Evolutionary conservation across 1,140 invertebrate genomes (phyloP).

Genomic region (Drosophila pseudoobscura): DNA sequence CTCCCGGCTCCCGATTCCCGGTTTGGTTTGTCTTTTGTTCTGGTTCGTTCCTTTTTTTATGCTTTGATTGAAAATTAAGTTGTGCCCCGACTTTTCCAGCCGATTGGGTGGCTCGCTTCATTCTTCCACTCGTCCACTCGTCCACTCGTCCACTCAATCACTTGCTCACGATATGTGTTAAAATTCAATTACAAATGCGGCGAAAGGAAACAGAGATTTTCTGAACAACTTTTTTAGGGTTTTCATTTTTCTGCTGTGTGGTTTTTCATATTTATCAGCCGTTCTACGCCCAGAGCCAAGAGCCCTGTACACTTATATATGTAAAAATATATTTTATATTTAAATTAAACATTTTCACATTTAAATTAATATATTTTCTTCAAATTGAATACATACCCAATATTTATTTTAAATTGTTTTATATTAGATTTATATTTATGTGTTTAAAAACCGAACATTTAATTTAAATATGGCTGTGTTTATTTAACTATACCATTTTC

Average conservation of each 20-base stretch:
- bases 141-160: conserved; percentile 11
- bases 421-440: too few relatives aligned
- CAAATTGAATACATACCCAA: too few relatives aligned
- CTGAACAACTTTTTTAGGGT: background rate
- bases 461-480: too few relatives aligned
- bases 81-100: conserved; percentile 34
- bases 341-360: too few relatives aligned
- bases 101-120: conserved; percentile 28
- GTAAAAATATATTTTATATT: too few relatives aligned
- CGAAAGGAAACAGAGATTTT: background rate
- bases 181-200: conserved; percentile 58
- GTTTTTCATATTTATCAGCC: background rate
- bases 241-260: background rate
- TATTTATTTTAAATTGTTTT: too few relatives aligned
- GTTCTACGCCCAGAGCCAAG: too few relatives aligned
- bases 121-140: background rate
- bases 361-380: too few relatives aligned
- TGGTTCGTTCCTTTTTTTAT: conserved; percentile 4
- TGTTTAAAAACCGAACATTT: too few relatives aligned
- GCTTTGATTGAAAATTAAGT: conserved; percentile 71
- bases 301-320: too few relatives aligned
- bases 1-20: background rate
- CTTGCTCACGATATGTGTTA: conserved; percentile 14
- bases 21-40: conserved; percentile 27
- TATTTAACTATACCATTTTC: too few relatives aligned